Conservation (phyloP, 2,113 vertebrate genomes). For the Dicentrarchus labrax region DNA sequence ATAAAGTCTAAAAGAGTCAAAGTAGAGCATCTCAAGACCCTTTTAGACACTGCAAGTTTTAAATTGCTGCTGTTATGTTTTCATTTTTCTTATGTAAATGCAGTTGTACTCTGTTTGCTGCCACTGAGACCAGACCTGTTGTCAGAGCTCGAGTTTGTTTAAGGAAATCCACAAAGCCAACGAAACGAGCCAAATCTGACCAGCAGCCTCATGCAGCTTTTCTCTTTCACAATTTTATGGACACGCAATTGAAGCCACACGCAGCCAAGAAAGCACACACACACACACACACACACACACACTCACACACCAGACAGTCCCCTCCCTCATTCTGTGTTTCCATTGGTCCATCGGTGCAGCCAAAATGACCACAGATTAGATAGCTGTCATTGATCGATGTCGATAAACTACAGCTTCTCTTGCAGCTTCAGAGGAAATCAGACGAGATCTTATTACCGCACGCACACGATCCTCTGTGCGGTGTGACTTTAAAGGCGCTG, state of each 20-base stretch:
- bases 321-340: slow-evolving; percentile 22
- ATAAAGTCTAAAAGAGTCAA: background rate
- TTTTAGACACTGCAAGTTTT: background rate
- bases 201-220: slow-evolving; percentile 23
- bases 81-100: background rate
- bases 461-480: background rate
- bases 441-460: background rate
- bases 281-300: background rate
- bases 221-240: slow-evolving; percentile 42
- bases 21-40: background rate
- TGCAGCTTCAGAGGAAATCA: slow-evolving; percentile 6
- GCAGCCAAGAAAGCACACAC: background rate
- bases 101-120: slow-evolving; percentile 1
- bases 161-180: slow-evolving; percentile 28
- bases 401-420: slow-evolving; percentile 38
- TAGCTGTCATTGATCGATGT: slow-evolving; percentile 18
- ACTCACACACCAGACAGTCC: background rate
- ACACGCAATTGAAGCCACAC: slow-evolving; percentile 18
- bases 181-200: slow-evolving; percentile 22
- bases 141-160: slow-evolving; percentile 36
- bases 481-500: slow-evolving; percentile 3
- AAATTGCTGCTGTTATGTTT: slow-evolving; percentile 6
- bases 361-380: slow-evolving; percentile 36
- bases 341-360: slow-evolving; percentile 18
- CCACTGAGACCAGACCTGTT: background rate